A percentile compares a stretch with the other conserved stretches of the same genome.
Evolutionary conservation across 2,888 invertebrate genomes (phyloP).

Genomic region (Rhagonycha lutea): DNA sequence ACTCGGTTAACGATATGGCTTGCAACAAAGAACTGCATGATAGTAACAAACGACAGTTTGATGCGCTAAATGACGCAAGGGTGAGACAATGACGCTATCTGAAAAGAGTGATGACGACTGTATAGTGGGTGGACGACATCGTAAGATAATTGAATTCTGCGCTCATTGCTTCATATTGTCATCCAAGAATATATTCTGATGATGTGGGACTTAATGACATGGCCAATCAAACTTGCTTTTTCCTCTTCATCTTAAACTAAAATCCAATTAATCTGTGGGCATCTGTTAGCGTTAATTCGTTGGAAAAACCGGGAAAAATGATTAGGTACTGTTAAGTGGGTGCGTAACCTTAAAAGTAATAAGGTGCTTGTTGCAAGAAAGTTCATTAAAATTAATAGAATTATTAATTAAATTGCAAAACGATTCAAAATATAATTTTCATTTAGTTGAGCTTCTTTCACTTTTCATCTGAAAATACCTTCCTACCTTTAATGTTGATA

Average conservation of each 20-base stretch:
- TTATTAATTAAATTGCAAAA: constrained; percentile 36
- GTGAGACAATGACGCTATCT: constrained; percentile 56
- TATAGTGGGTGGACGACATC: constrained; percentile 38
- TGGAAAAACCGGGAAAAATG: neutral
- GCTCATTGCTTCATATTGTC: constrained; percentile 51
- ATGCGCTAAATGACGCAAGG: constrained; percentile 56
- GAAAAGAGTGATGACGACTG: constrained; percentile 53
- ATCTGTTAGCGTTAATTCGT: neutral
- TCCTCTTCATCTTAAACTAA: constrained; percentile 10
- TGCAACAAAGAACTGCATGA: constrained; percentile 40
- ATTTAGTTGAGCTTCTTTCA: neutral
- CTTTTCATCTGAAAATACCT: neutral
- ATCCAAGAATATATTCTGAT: constrained; percentile 51
- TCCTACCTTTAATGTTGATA: neutral
- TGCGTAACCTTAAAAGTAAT: constrained; percentile 26
- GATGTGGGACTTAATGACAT: constrained; percentile 50
- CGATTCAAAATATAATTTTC: neutral
- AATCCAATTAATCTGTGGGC: neutral
- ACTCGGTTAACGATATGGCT: constrained; percentile 43
- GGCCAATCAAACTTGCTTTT: constrained; percentile 43
- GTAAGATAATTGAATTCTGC: constrained; percentile 51
- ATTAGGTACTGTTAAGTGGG: neutral
- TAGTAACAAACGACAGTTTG: constrained; percentile 55
- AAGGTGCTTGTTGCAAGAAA: constrained; percentile 38
- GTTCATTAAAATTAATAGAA: constrained; percentile 39